Conservation (phyloP, 2,113 vertebrate genomes). For the Oncorhynchus tshawytscha region DNA sequence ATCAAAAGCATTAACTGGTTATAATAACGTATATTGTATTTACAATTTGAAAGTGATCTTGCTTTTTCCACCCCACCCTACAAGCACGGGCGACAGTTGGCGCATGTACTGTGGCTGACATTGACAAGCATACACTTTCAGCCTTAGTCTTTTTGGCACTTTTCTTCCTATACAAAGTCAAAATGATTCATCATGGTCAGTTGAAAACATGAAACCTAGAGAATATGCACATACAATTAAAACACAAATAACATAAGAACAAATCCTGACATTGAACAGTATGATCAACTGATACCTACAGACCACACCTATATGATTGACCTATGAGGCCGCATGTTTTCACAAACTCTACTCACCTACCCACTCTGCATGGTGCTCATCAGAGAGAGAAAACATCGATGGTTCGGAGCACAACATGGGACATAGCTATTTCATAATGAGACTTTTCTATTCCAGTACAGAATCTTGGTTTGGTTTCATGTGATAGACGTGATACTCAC, state of each 20-base stretch:
- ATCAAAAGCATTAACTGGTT: background rate
- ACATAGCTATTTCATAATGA: no score
- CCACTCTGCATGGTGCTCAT: no score
- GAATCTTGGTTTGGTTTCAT: no score
- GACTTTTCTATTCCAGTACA: no score
- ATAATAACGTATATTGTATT: background rate
- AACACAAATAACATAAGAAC: background rate
- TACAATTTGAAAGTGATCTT: background rate
- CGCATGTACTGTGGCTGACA: background rate
- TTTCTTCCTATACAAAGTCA: slow-evolving; percentile 45
- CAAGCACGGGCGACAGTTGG: background rate
- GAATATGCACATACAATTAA: background rate
- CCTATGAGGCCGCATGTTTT: background rate
- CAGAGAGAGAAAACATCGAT: no score
- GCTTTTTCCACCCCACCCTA: background rate
- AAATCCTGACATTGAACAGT: background rate
- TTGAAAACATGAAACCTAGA: slow-evolving; percentile 15
- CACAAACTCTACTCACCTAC: background rate
- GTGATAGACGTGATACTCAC: no score
- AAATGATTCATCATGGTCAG: slow-evolving; percentile 13
- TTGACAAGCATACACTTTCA: background rate
- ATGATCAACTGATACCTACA: background rate
- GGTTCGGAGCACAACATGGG: no score
- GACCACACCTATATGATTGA: background rate
- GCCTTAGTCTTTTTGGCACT: slow-evolving; percentile 62